Percentiles rank a stretch among this genome's conserved stretches.
These are phyloP conservation scores for Dysdera silvatica DNA, from an alignment of 1,140 invertebrate genomes.

Conservation along the genomic window DNA sequence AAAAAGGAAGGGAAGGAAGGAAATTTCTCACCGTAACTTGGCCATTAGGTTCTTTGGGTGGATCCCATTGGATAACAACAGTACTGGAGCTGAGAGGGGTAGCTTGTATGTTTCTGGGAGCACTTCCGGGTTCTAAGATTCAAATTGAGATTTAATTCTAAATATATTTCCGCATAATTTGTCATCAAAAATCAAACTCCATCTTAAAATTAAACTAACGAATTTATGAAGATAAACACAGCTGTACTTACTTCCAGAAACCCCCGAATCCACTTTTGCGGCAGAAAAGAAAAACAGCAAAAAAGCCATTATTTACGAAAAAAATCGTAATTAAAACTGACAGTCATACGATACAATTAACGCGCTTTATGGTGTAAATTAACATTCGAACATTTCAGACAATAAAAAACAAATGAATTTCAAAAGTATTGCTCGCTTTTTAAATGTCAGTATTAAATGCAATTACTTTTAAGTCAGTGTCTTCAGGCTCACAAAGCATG, in stretches of 20 bases:
- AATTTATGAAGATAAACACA: neutral
- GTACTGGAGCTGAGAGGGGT: conserved; percentile 86
- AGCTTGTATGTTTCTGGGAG: conserved; percentile 86
- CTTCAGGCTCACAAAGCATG: too few species aligned
- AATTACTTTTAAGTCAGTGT: too few species aligned
- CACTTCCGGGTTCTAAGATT: conserved; percentile 77
- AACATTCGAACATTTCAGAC: too few species aligned
- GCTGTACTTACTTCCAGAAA: conserved; percentile 28
- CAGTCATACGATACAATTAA: too few species aligned
- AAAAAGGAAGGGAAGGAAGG: too few species aligned
- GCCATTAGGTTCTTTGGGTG: conserved; percentile 92
- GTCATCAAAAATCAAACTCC: neutral
- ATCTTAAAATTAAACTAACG: neutral
- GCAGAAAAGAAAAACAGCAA: conserved; percentile 2
- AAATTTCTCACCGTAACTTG: conserved; percentile 75
- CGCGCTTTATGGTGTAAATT: too few species aligned
- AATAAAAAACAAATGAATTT: too few species aligned
- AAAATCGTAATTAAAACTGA: too few species aligned
- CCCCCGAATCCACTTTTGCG: conserved; percentile 24
- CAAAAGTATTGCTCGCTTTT: too few species aligned
- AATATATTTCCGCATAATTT: neutral
- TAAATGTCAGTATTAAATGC: too few species aligned
- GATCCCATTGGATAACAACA: conserved; percentile 94
- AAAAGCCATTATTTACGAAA: too few species aligned
- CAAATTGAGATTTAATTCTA: neutral